These are phyloP conservation scores for Metalampra italica DNA, from an alignment of 2,888 invertebrate genomes.

Conservation along the genomic window DNA sequence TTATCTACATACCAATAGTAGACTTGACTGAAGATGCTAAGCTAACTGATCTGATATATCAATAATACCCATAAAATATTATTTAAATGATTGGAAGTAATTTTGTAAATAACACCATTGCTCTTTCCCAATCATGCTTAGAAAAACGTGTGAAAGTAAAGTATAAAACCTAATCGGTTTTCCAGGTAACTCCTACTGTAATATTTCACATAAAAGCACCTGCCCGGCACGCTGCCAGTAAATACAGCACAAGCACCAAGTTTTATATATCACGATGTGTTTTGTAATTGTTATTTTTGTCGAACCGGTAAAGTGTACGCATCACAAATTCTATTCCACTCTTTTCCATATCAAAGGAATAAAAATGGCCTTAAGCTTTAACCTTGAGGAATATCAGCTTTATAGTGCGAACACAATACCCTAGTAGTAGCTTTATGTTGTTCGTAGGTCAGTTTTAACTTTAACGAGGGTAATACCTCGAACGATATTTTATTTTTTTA, in stretches of 20 bases:
- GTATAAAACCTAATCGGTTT: constrained; percentile 49
- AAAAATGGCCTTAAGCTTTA: not conserved
- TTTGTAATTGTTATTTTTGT: constrained; percentile 71
- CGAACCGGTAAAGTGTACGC: constrained; percentile 70
- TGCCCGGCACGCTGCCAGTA: constrained; percentile 79
- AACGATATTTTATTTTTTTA: constrained; percentile 35
- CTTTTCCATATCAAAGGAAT: not conserved
- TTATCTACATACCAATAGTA: not conserved
- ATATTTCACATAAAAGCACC: constrained; percentile 76
- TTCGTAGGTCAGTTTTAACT: constrained; percentile 64
- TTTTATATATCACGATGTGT: constrained; percentile 76
- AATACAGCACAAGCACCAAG: constrained; percentile 75
- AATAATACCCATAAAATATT: not conserved
- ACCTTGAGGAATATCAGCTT: constrained; percentile 12
- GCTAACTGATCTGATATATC: not conserved
- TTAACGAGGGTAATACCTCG: constrained; percentile 43
- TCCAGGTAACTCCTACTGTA: constrained; percentile 70
- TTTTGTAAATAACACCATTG: constrained; percentile 9
- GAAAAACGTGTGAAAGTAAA: constrained; percentile 39
- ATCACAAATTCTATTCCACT: constrained; percentile 10
- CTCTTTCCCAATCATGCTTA: constrained; percentile 36
- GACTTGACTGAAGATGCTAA: no score
- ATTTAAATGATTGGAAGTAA: no score
- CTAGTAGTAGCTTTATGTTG: constrained; percentile 76
- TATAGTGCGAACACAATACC: constrained; percentile 52